Conservation (phyloP, 1,140 invertebrate genomes). For the Drosophila littoralis region DNA sequence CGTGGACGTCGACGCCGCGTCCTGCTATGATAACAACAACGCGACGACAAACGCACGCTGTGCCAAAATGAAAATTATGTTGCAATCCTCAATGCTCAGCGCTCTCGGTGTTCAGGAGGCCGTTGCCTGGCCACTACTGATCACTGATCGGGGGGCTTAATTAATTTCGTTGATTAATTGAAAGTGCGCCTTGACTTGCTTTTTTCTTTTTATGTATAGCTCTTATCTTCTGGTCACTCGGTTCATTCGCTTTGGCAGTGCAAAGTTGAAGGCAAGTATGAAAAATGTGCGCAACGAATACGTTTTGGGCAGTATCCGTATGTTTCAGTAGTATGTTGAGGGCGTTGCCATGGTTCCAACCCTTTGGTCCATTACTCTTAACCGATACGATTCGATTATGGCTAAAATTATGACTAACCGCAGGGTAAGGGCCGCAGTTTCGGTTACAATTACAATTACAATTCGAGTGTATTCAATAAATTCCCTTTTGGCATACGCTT, state of each 20-base stretch:
- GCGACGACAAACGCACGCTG: conserved; percentile 78
- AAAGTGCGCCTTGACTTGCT: conserved; percentile 63
- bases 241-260: conserved; percentile 52
- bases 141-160: conserved; percentile 67
- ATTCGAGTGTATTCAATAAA: conserved; percentile 26
- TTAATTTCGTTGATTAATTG: conserved; percentile 83
- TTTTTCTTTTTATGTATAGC: background rate
- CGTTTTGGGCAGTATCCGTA: background rate
- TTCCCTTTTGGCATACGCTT: conserved; percentile 19
- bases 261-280: conserved; percentile 75
- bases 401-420: conserved; percentile 52
- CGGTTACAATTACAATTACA: conserved; percentile 48
- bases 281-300: conserved; percentile 55
- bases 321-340: conserved; percentile 71
- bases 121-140: conserved; percentile 62
- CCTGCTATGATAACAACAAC: conserved; percentile 80
- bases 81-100: conserved; percentile 55
- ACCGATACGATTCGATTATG: conserved; percentile 58
- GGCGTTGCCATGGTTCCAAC: conserved; percentile 64
- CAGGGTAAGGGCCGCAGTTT: conserved; percentile 33
- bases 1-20: conserved; percentile 29
- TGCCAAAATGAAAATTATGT: conserved; percentile 78
- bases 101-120: conserved; percentile 34
- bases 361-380: conserved; percentile 73
- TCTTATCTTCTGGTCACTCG: conserved; percentile 1